Conservation (phyloP, 2,888 invertebrate species). For the Terebella lapidaria region DNA sequence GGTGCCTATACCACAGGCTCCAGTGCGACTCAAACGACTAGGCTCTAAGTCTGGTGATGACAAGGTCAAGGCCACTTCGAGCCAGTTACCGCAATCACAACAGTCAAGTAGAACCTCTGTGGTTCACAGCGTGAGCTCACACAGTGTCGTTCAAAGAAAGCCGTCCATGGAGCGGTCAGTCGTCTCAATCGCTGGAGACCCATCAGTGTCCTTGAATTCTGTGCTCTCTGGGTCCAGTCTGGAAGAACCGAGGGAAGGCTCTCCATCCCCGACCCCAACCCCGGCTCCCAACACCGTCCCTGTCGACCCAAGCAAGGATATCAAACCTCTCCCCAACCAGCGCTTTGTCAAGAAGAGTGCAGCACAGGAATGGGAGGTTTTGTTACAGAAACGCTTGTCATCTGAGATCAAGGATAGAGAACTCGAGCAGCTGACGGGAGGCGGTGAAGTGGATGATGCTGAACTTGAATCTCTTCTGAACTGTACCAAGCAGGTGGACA, state of each 20-base stretch:
- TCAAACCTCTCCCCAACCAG: constrained; percentile 19
- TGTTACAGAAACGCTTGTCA: constrained; percentile 37
- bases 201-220: background rate
- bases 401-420: constrained; percentile 45
- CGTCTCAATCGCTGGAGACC: background rate
- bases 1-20: too few species aligned
- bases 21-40: too few species aligned
- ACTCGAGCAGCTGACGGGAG: constrained; percentile 22
- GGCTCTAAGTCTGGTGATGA: background rate
- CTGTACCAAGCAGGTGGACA: background rate
- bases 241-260: background rate
- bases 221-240: background rate
- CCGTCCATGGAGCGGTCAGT: background rate
- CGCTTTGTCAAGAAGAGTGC: constrained; percentile 20
- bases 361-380: constrained; percentile 34
- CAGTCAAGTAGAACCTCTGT: too few species aligned
- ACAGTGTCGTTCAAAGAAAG: background rate
- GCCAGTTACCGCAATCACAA: too few species aligned
- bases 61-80: background rate
- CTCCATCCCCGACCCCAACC: background rate
- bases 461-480: background rate
- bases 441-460: background rate
- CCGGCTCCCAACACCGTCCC: background rate
- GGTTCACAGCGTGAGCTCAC: too few species aligned
- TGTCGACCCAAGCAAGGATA: background rate